Percentiles rank a stretch among this genome's conserved stretches.
These are phyloP conservation scores for Acleris cristana DNA, from an alignment of 2,888 invertebrate species.

Conservation along the genomic window DNA sequence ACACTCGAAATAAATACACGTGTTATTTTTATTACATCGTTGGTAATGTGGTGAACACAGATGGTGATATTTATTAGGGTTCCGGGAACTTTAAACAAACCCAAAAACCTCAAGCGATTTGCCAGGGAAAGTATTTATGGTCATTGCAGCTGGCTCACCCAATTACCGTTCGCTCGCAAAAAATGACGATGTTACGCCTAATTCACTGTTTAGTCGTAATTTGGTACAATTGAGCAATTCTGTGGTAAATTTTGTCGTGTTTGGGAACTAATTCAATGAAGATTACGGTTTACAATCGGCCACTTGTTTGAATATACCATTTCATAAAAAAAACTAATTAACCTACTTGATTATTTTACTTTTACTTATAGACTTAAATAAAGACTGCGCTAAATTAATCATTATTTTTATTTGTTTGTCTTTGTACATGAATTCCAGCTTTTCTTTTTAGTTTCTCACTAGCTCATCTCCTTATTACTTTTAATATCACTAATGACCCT, in stretches of 20 bases:
- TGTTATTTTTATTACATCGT: conserved; percentile 5
- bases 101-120: conserved; percentile 34
- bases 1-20: conserved; percentile 15
- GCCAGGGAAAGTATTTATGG: conserved; percentile 34
- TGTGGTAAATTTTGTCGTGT: conserved; percentile 2
- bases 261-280: conserved; percentile 1
- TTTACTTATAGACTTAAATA: too few species aligned
- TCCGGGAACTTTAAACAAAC: conserved; percentile 33
- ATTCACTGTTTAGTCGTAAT: conserved; percentile 28
- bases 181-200: conserved; percentile 29
- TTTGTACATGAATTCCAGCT: too few species aligned
- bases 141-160: conserved; percentile 34
- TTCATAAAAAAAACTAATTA: too few species aligned
- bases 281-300: conserved; percentile 3
- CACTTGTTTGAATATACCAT: neutral
- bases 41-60: conserved; percentile 19
- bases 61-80: conserved; percentile 33
- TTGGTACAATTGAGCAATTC: conserved; percentile 6
- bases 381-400: too few species aligned
- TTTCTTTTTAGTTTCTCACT: too few species aligned
- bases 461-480: too few species aligned
- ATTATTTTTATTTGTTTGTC: too few species aligned
- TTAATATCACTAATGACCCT: neutral
- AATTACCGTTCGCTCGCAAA: conserved; percentile 30
- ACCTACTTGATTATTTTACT: too few species aligned